Conservation (phyloP, 2,113 vertebrate species). For the Equus przewalskii region DNA sequence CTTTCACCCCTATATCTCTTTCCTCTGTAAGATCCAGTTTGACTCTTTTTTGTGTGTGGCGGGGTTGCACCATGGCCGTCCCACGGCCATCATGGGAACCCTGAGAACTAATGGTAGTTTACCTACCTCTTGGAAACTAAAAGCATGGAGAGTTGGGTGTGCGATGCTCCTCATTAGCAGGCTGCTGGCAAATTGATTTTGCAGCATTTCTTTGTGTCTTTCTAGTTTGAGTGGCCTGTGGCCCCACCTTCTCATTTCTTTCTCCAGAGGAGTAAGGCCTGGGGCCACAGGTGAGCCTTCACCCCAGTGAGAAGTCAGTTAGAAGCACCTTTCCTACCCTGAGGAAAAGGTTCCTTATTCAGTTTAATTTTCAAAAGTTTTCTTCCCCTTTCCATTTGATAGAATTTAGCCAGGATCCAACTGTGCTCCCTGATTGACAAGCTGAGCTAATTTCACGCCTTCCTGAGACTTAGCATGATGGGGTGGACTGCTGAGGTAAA, state of each 20-base stretch:
- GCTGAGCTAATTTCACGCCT: not conserved
- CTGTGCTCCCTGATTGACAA: conserved; percentile 17
- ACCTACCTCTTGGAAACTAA: conserved; percentile 43
- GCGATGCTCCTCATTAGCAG: not conserved
- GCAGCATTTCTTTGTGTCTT: not conserved
- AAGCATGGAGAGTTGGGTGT: not conserved
- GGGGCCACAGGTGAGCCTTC: not conserved
- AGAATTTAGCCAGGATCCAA: conserved; percentile 14
- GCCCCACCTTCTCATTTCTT: not conserved
- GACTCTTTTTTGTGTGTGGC: not conserved
- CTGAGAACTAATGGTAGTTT: not conserved
- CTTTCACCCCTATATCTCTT: not conserved
- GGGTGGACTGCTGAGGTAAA: not conserved
- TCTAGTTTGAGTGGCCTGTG: not conserved
- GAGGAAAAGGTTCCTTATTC: not conserved
- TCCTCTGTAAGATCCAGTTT: not conserved
- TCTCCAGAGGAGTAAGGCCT: not conserved
- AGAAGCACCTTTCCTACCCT: not conserved
- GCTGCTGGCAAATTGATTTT: not conserved
- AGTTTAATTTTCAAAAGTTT: conserved; percentile 66
- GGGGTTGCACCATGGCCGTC: not conserved
- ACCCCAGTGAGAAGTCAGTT: conserved; percentile 36
- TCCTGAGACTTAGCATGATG: not conserved
- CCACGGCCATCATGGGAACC: not conserved
- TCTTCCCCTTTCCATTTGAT: conserved; percentile 17